Evolutionary conservation across 2,797 vertebrate genomes (phyloP).

Genomic region (Xyrichtys novacula): DNA sequence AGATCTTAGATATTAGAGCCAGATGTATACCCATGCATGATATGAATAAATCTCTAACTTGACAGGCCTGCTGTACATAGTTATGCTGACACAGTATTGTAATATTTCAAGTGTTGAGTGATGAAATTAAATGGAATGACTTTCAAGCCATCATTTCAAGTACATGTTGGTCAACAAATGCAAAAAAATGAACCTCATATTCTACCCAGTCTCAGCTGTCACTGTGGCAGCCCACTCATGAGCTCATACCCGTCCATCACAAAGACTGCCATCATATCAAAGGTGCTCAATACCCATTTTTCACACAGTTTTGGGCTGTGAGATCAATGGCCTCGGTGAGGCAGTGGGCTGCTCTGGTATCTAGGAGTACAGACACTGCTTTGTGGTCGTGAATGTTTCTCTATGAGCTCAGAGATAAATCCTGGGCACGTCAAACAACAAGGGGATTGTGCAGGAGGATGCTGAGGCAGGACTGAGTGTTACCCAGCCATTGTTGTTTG

Average conservation of each 20-base stretch:
- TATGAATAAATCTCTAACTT: too few species aligned
- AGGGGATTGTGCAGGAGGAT: conserved; percentile 67
- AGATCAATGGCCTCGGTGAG: conserved; percentile 54
- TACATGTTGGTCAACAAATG: neutral
- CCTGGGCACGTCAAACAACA: conserved; percentile 69
- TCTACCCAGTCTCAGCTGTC: conserved; percentile 4
- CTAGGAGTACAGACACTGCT: conserved; percentile 66
- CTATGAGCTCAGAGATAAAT: conserved; percentile 68
- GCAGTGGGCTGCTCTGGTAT: conserved; percentile 67
- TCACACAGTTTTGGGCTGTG: conserved; percentile 24
- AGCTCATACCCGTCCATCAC: conserved; percentile 43
- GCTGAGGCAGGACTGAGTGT: conserved; percentile 56
- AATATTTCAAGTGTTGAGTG: conserved; percentile 5
- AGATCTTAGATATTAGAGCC: too few species aligned
- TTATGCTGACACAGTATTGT: too few species aligned
- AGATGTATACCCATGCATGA: too few species aligned
- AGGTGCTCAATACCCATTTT: conserved; percentile 21
- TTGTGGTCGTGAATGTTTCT: conserved; percentile 72
- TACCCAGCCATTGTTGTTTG: conserved; percentile 69
- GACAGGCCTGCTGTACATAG: too few species aligned
- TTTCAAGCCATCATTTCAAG: neutral
- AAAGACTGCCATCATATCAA: conserved; percentile 19
- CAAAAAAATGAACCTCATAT: neutral
- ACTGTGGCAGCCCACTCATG: conserved; percentile 6
- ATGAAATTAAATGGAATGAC: conserved; percentile 15